phyloP scores from a whole-genome alignment of 2,113 vertebrate species.

The Leptobrachium ailaonicum region DNA sequence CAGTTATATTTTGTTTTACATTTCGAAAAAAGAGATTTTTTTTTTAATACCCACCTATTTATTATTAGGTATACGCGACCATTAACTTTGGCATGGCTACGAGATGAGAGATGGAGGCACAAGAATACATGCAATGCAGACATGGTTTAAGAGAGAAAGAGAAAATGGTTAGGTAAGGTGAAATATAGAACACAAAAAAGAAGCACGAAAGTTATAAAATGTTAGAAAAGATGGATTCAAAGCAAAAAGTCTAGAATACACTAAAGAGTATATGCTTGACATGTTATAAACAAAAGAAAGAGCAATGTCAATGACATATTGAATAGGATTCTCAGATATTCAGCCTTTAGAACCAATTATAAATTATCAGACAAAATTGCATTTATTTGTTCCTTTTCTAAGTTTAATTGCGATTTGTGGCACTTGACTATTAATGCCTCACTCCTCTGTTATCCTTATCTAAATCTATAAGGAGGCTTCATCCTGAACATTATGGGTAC shows the following conservation, averaged over 20 bases:
- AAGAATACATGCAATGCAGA: constrained; percentile 57
- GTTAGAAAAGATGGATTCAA: constrained; percentile 11
- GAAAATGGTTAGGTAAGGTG: constrained; percentile 60
- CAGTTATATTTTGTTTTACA: not conserved
- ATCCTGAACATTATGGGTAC: too few relatives aligned
- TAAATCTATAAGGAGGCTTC: too few relatives aligned
- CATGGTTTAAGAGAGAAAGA: constrained; percentile 69
- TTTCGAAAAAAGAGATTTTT: constrained; percentile 56
- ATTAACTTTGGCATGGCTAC: constrained; percentile 97
- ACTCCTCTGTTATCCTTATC: too few relatives aligned
- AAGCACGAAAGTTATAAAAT: constrained; percentile 44
- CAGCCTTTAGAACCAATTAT: too few relatives aligned
- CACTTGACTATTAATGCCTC: too few relatives aligned
- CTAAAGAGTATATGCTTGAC: too few relatives aligned
- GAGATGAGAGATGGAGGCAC: constrained; percentile 64
- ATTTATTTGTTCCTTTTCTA: too few relatives aligned
- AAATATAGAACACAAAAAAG: constrained; percentile 4
- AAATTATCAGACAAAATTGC: too few relatives aligned
- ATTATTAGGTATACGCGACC: constrained; percentile 97
- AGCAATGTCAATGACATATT: too few relatives aligned
- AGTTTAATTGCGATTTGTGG: too few relatives aligned
- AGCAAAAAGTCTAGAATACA: not conserved
- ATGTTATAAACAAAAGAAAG: too few relatives aligned
- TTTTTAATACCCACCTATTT: constrained; percentile 94
- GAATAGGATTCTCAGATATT: too few relatives aligned